These are phyloP conservation scores for Habropoda laboriosa DNA, from an alignment of 1,140 invertebrate species.

Conservation along the genomic window DNA sequence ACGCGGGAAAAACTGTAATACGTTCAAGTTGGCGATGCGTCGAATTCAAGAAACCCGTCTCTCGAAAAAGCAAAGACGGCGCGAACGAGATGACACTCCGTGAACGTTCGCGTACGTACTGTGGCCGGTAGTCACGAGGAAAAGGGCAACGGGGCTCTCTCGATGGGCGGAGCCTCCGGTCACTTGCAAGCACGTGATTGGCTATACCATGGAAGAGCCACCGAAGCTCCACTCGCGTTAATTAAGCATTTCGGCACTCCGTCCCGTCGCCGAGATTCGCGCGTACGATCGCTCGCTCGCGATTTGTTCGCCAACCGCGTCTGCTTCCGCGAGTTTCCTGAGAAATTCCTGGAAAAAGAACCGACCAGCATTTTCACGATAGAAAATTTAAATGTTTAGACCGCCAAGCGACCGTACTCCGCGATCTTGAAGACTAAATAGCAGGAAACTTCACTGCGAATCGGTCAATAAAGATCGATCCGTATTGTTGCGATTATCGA, in stretches of 20 bases:
- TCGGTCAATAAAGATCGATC: background rate
- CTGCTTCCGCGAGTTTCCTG: slow-evolving; percentile 25
- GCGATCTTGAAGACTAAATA: no score
- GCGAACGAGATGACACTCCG: slow-evolving; percentile 65
- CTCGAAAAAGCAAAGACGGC: slow-evolving; percentile 41
- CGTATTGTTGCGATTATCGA: background rate
- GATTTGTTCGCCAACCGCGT: slow-evolving; percentile 41
- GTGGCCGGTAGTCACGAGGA: slow-evolving; percentile 79
- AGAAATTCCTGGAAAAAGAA: background rate
- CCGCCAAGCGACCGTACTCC: background rate
- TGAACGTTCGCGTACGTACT: slow-evolving; percentile 79
- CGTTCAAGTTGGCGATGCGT: background rate
- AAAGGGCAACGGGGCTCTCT: slow-evolving; percentile 75
- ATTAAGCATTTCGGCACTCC: slow-evolving; percentile 78
- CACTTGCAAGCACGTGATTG: slow-evolving; percentile 62
- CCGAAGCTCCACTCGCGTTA: slow-evolving; percentile 72
- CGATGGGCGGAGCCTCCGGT: slow-evolving; percentile 66
- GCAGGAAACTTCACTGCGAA: background rate
- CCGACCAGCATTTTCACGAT: background rate
- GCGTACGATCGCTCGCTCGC: slow-evolving; percentile 49
- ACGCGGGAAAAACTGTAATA: background rate
- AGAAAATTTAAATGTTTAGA: background rate
- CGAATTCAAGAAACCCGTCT: background rate
- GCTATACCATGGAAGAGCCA: slow-evolving; percentile 62
- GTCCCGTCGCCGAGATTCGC: slow-evolving; percentile 59